Evolutionary conservation across 2,113 vertebrate species (phyloP).

Genomic region (Martes martes): DNA sequence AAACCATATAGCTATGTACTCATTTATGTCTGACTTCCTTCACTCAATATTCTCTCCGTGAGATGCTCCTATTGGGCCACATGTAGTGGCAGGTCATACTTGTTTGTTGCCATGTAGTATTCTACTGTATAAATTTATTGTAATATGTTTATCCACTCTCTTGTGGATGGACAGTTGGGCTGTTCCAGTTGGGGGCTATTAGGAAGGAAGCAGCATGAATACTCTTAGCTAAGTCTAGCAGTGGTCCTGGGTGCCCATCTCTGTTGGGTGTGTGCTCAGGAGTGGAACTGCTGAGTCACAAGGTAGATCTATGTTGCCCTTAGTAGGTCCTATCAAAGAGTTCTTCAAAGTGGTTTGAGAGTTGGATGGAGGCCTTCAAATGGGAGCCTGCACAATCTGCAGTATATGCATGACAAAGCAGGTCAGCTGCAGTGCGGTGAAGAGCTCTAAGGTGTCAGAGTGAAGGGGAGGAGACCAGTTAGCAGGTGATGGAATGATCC

Average conservation of each 20-base stretch:
- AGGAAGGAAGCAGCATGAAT: background rate
- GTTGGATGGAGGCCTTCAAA: background rate
- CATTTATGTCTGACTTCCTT: background rate
- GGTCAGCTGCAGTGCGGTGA: no score
- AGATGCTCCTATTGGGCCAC: background rate
- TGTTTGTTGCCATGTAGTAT: background rate
- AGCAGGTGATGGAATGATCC: background rate
- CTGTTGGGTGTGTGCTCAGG: background rate
- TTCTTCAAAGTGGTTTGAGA: background rate
- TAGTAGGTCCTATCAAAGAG: background rate
- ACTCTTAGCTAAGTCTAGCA: background rate
- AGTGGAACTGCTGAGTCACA: background rate
- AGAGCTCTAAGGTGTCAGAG: background rate
- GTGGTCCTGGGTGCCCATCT: background rate
- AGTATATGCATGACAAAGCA: background rate
- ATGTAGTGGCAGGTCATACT: background rate
- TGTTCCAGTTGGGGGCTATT: background rate
- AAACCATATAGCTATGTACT: background rate
- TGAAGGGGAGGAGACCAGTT: background rate
- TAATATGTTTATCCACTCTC: background rate
- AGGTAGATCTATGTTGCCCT: background rate
- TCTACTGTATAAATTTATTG: background rate
- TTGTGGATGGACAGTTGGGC: background rate
- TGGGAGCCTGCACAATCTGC: background rate
- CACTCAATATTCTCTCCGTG: background rate